Base-by-base conservation (phyloP, 2,797 vertebrate species). In the Austrolebias charrua region DNA sequence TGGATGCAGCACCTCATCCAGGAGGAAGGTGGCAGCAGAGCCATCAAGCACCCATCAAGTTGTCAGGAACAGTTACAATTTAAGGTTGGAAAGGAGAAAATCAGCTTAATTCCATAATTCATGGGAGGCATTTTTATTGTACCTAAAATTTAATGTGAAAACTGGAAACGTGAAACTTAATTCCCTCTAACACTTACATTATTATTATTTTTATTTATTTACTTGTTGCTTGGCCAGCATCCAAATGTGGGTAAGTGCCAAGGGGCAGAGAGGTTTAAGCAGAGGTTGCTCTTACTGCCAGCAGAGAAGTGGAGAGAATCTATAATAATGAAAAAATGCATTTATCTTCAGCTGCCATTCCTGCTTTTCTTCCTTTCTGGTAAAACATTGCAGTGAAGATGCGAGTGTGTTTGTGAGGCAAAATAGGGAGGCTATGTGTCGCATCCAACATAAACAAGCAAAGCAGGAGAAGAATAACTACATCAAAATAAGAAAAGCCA, bases 171-270 rank as follows among this genome's bases (percentile, higher is more conserved):
- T 93, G 94, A 96, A 94, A 96, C 97, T 96, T 96, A 95, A 96
- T 98, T 98, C 96, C 94, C 95, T 95, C 95, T 95, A 94, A 96
- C 96, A 94, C 97, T 96, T 94, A 96, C 96, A 96, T 95, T 94
- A 94, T 94, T 95, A 94, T 53, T 20, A 0, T 19, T 35, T 18
- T 9, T 1, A 35, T 35, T 35, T 9, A 0, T 3, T 5, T 29
- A 12, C 31, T 42, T 33, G 33, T 14, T 47, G 91, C 92, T 87
- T 89, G 90, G 89, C 84, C 75, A 28, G 50, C 70, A 66, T 88
- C 90, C 90, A 89, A 86, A 62, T 19, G 55, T 51, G 12, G 75
- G 69, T 58, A 81, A 88, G 85, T 53, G 86, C 93, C 93, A 88
- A 91, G 91, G 92, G 94, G 92, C 93, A 94, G 93, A 94, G 94